Base-by-base conservation (phyloP, 2,888 invertebrate genomes). In the Drosophila anceps region DNA sequence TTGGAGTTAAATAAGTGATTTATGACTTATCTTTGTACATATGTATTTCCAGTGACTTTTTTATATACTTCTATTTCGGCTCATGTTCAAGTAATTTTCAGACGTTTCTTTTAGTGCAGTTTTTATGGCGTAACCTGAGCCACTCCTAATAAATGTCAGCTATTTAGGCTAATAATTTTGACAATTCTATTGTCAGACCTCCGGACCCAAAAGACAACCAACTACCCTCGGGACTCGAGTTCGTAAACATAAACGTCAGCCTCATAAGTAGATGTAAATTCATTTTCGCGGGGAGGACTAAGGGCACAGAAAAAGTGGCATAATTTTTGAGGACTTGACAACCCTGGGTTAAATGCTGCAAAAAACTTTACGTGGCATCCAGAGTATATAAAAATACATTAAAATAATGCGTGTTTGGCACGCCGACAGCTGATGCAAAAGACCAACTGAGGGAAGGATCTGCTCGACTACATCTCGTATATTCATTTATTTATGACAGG, bases 381-480 rank as follows among this genome's bases (percentile, higher is more conserved):
- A 76, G 68, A 81, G 76, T 70, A 80, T 80, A 84, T 76, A 90
- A 85, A 85, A 88, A 80, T 72, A 87, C 92, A 91, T 91, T 92
- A 91, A 91, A 91, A 84, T 92, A 91, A 91, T 91, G 91, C 81
- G 73, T 78, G 76, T 65, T 73, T 69, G 71, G 68, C 73, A 80
- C 76, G 79, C 81, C 73, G 84, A 80, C 91, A 92, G 91, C 92
- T 91, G 91, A 84, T 91, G 91, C 85, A 85, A 73, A 48, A 44
- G 46, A 29, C 46, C 44, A 48, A 44, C 33, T 29, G n/a, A 57
- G 53, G 62, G 41, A 12, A 59, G 54, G 54, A 48, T 59, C 61
- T 72, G 57, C 33, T 58, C 37, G 41, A 33, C 35, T 41, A 50
- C 63, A 60, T 58, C 70, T 73, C 79, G 74, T 84, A 75, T 61